Percentiles rank a stretch among this genome's conserved stretches.
Conservation (phyloP, 2,797 vertebrate species). For the Lacerta agilis region DNA sequence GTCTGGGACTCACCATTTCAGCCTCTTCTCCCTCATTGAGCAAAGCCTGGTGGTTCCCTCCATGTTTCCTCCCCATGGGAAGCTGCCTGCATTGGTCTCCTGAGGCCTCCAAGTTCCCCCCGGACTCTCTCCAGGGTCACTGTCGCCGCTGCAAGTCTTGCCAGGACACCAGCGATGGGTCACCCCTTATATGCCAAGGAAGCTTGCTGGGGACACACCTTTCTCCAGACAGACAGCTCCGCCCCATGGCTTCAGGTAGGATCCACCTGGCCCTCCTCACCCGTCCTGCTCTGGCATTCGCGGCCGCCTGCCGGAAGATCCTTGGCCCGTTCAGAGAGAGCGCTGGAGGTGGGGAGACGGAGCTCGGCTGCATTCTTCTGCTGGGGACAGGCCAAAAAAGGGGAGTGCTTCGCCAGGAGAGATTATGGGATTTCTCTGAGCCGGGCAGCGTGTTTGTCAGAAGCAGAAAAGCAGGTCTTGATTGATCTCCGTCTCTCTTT, state of each 20-base stretch:
- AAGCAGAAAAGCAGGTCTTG: background rate
- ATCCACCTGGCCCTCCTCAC: constrained; percentile 43
- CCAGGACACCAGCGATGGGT: constrained; percentile 55
- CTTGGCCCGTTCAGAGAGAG: constrained; percentile 43
- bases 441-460: background rate
- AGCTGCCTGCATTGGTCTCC: too few species aligned
- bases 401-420: constrained; percentile 17
- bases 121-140: constrained; percentile 23
- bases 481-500: too few species aligned
- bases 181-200: constrained; percentile 62
- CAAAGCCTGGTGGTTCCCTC: constrained; percentile 69
- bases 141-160: constrained; percentile 27
- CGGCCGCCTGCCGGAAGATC: background rate
- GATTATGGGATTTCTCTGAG: constrained; percentile 28
- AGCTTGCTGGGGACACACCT: constrained; percentile 71
- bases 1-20: constrained; percentile 78
- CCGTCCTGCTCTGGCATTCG: constrained; percentile 20
- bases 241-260: constrained; percentile 60
- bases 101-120: constrained; percentile 45
- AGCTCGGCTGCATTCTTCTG: constrained; percentile 30
- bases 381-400: constrained; percentile 32
- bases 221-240: constrained; percentile 70
- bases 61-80: constrained; percentile 68
- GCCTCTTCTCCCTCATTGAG: constrained; percentile 82
- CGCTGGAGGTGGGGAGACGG: constrained; percentile 47